Conservation (phyloP, 1,140 invertebrate genomes). For the Venturia canescens region DNA sequence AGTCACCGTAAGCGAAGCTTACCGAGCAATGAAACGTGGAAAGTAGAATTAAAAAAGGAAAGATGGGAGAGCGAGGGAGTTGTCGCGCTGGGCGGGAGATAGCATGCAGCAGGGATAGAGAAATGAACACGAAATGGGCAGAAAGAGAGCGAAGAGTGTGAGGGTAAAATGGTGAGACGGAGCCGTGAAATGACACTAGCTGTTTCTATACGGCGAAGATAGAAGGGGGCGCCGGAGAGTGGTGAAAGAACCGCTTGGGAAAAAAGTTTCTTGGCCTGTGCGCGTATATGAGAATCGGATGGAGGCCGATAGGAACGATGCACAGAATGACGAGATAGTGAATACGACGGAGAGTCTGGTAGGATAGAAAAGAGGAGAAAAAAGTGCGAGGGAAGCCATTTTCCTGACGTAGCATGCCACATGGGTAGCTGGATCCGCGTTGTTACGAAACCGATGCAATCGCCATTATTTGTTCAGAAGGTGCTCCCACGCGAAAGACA, state of each 20-base stretch:
- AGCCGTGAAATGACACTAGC: neutral
- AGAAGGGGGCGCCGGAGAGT: neutral
- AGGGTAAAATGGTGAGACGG: neutral
- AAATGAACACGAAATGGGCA: conserved; percentile 8
- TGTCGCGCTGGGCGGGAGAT: neutral
- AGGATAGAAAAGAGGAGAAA: neutral
- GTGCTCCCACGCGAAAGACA: conserved; percentile 49
- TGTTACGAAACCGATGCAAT: conserved; percentile 57
- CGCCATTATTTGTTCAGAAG: conserved; percentile 60
- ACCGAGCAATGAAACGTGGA: conserved; percentile 21
- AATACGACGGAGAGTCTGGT: neutral
- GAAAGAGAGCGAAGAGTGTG: conserved; percentile 23
- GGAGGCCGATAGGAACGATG: too few species aligned
- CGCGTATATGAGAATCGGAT: neutral
- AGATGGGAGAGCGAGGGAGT: conserved; percentile 24
- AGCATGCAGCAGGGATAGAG: too few species aligned
- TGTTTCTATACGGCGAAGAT: neutral
- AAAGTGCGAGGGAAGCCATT: conserved; percentile 26
- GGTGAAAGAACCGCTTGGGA: neutral
- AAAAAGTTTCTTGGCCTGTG: neutral
- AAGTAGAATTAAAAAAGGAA: conserved; percentile 25
- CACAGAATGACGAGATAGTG: conserved; percentile 3
- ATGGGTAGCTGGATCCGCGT: conserved; percentile 23
- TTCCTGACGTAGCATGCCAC: conserved; percentile 22
- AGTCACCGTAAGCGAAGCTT: neutral